phyloP scores from a whole-genome alignment of 1,140 invertebrate species.

The Paramacrobiotus metropolitanus region DNA sequence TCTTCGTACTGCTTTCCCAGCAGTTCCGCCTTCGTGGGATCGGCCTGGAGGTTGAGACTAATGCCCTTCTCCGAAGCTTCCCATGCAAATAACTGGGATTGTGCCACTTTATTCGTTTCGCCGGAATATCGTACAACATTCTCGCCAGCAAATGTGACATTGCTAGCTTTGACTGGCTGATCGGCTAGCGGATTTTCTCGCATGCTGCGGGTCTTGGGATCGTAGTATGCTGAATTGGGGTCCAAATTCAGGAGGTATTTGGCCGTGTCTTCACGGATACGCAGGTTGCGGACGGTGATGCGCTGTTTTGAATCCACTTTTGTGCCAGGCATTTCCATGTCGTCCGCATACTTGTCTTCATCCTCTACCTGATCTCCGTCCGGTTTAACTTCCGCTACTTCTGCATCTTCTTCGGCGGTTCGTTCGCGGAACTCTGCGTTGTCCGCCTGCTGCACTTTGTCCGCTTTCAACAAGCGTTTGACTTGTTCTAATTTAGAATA shows the following conservation, averaged over 20 bases:
- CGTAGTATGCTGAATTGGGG: conserved; percentile 91
- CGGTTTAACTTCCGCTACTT: conserved; percentile 54
- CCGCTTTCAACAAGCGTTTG: conserved; percentile 56
- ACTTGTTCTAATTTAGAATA: conserved; percentile 50
- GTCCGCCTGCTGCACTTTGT: conserved; percentile 37
- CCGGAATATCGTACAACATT: conserved; percentile 84
- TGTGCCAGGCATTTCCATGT: conserved; percentile 81
- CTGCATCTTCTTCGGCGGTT: conserved; percentile 62
- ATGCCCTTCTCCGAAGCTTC: conserved; percentile 76
- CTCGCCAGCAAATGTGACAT: conserved; percentile 71
- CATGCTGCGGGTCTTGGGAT: conserved; percentile 96
- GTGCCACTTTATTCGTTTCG: conserved; percentile 68
- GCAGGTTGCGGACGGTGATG: conserved; percentile 87
- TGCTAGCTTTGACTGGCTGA: conserved; percentile 15
- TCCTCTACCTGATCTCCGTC: conserved; percentile 21
- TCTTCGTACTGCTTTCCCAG: conserved; percentile 68
- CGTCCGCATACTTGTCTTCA: conserved; percentile 31
- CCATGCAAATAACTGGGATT: conserved; percentile 91
- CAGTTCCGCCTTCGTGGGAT: conserved; percentile 86
- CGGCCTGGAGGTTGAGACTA: conserved; percentile 83
- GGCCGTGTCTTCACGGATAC: conserved; percentile 94
- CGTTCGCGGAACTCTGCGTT: conserved; percentile 36
- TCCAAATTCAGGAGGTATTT: conserved; percentile 94
- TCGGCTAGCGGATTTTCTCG: conserved; percentile 55
- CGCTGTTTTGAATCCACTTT: conserved; percentile 96